Evolutionary conservation across 1,140 invertebrate species (phyloP), one percentile per base, ranked within the genome.

Genomic region (Papilio polyxenes): DNA sequence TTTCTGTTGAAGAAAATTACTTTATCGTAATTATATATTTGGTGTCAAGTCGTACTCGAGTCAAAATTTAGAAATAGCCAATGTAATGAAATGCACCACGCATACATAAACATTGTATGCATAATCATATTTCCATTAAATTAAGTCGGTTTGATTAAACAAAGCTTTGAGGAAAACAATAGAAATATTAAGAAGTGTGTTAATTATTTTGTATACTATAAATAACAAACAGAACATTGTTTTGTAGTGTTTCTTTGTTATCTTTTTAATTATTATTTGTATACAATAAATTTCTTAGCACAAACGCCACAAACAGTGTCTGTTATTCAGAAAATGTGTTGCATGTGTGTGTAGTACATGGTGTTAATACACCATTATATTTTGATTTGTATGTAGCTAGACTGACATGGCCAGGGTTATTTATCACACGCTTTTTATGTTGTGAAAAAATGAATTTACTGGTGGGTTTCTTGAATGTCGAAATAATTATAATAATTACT

Each of bases 221-320:
- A 62, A 62, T 20, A 23, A 62, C 59, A 62, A 62, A 62, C 59
- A 23, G 59, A 23, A 62, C n/a, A 23, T 62, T 23, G n/a, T 62
- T 11, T 53, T 20, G 59, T 62, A 20, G 7, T 62, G 17, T 20
- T 20, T 62, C 59, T 23, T 62, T 62, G 59, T 62, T 20, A 62
- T 62, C n/a, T 59, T 20, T 59, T 20, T 6, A n/a, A 3, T 8
- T 62, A 15, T 53, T 53, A 23, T 62, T 62, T 62, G 7, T 20
- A 62, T 62, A 23, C 59, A 62, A 62, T 62, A 62, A n/a, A 62
- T 20, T 23, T 62, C n/a, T 62, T 62, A 62, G n/a, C n/a, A 62
- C 20, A 62, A 62, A 62, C n/a, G n/a, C 56, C 5, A 62, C 56
- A 8, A 23, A 62, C 17, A 62, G 59, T 62, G 2, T 62, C 15